Base-by-base conservation (phyloP, 2,113 vertebrate species). In the Dicrurus megarhynchus region DNA sequence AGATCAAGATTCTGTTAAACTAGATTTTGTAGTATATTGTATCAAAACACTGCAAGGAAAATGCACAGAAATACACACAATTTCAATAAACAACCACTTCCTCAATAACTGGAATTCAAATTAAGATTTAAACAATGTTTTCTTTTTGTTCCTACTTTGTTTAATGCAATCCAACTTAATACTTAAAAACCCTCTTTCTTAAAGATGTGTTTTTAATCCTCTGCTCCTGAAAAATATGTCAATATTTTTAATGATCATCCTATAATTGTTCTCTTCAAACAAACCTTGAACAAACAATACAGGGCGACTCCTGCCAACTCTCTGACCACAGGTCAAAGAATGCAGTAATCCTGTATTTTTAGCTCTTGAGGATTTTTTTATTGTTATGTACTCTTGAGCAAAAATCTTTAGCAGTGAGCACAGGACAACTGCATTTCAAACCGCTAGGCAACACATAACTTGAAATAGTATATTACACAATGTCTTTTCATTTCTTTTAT, bases 251-350 rank as follows among this genome's bases (percentile, higher is more conserved):
- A 96, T 75, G 77, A 95, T 96, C 93, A 96, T 97, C 93, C 95
- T 97, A 91, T 93, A 84, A 96, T 95, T 96, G 94, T 95, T 95
- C 90, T 95, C 82, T 90, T 91, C 91, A 93, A 97, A 95, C 85
- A 97, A 93, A 95, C 76, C 80, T 94, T 97, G 89, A 94, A 88
- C 90, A 90, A 97, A 96, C 93, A 97, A 96, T 95, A 86, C 83
- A 93, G 55, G 22, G 65, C 44, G 26, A 91, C 37, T 89, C 81
- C 70, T 84, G 95, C 93, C 93, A 96, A 95, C 60, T 93, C 60
- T 65, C 64, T 93, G 91, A 94, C 70, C 90, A 87, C 75, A 93
- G 92, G 89, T 95, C 93, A 96, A 93, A 91, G 63, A 84, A 94
- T 70, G 80, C 15, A 82, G 89, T 94, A 96, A 96, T 90, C 78